Base-by-base conservation (phyloP, 2,113 vertebrate genomes). In the Stictonetta naevosa region DNA sequence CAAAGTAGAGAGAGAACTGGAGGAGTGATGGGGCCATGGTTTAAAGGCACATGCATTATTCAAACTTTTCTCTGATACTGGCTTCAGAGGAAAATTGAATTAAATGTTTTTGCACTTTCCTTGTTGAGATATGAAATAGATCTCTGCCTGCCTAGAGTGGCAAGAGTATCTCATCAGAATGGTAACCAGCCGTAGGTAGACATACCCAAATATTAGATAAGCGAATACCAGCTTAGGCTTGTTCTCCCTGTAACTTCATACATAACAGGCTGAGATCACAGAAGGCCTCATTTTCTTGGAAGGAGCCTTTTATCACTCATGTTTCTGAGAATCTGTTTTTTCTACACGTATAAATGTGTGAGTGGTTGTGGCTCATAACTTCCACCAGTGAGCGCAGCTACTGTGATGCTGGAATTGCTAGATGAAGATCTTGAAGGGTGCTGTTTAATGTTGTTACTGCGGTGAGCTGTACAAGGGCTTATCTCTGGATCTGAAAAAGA, bases 11-110 rank as follows among this genome's bases (percentile, higher is more conserved):
- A 63, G 16, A 72, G 53, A 75, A 53, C 29, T 36, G 56, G 34
- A 78, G 56, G 62, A 96, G 26, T 60, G 77, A 48, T 40, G 76
- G 33, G 69, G 56, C 38, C 34, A 15, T 11, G 72, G 52, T 93
- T 93, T 96, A 72, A 90, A 93, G 85, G 38, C 77, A 78, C 44
- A 73, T 95, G 34, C 34, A 86, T 93, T 92, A 93, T 96, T 96
- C 86, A 93, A 38, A 23, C 21, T 56, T 68, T 86, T 67, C 22
- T 72, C 52, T 92, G 64, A 83, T 83, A 31, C 28, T 50, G 52
- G 33, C 53, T 92, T 88, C 77, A 66, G 40, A 29, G 42, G 21
- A 78, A 48, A 96, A 88, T 55, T 76, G 25, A 90, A 85, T 87
- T 68, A 81, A 82, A 59, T 64, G 11, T 38, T 81, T 94, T 53